phyloP scores from a whole-genome alignment of 2,797 vertebrate genomes.

The Xenops minutus region DNA sequence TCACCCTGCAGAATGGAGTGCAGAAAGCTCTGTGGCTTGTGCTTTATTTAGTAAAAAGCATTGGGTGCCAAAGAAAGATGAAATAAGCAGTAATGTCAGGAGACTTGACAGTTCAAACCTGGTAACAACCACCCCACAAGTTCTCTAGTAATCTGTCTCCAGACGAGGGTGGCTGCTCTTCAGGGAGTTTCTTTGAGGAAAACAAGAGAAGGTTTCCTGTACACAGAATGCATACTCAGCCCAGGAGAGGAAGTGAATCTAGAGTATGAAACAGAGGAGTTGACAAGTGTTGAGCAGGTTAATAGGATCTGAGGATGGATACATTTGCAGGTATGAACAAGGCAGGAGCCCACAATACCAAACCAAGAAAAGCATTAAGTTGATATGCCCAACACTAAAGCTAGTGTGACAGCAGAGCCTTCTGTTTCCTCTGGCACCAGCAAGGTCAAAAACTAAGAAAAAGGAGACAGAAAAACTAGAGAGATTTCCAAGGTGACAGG shows the following conservation, averaged over 20 bases:
- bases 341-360: neutral
- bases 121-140: neutral
- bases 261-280: neutral
- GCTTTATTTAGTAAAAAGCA: neutral
- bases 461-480: neutral
- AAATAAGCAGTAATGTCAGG: neutral
- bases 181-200: neutral
- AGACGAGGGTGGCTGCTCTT: neutral
- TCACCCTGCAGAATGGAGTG: accelerated
- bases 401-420: neutral
- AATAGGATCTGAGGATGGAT: neutral
- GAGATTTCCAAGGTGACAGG: neutral
- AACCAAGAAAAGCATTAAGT: neutral
- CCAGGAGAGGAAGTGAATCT: accelerated
- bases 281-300: neutral
- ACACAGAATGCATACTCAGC: neutral
- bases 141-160: neutral
- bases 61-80: neutral
- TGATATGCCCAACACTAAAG: neutral
- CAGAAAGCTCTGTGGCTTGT: neutral
- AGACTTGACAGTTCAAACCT: neutral
- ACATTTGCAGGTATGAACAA: neutral
- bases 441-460: neutral
- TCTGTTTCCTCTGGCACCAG: neutral
- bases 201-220: neutral